A percentile compares a stretch with the other conserved stretches of the same genome.
Conservation (phyloP, 2,797 vertebrate genomes). For the Pseudomugil tenellus region DNA sequence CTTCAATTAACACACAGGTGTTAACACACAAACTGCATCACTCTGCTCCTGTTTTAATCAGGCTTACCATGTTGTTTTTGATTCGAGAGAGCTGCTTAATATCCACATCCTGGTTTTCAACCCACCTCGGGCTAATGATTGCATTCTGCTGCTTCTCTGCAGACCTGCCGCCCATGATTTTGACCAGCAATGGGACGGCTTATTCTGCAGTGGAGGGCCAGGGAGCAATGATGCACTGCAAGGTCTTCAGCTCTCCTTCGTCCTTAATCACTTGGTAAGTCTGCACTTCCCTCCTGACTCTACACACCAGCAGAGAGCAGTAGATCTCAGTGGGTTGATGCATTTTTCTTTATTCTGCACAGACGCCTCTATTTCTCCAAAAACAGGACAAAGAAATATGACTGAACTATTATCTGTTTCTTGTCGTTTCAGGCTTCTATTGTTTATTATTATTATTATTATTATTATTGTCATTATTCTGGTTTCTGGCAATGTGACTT, state of each 20-base stretch:
- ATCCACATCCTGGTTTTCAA: not conserved
- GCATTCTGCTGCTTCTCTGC: slow-evolving; percentile 38
- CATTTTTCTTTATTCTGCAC: not conserved
- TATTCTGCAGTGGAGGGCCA: slow-evolving; percentile 88
- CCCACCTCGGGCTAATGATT: slow-evolving; percentile 10
- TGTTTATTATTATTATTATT: too few species aligned
- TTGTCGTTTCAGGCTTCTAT: too few species aligned
- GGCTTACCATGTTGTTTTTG: not conserved
- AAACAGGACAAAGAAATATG: not conserved
- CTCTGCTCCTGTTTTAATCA: slow-evolving; percentile 1
- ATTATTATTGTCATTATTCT: too few species aligned
- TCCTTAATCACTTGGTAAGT: slow-evolving; percentile 88
- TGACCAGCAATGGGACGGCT: slow-evolving; percentile 85
- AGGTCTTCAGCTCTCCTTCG: slow-evolving; percentile 90
- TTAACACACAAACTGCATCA: not conserved
- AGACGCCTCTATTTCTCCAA: not conserved
- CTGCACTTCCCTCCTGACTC: not conserved
- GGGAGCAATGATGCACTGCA: slow-evolving; percentile 86
- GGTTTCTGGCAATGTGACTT: slow-evolving; percentile 4
- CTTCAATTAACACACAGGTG: slow-evolving; percentile 20
- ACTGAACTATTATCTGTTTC: slow-evolving; percentile 19
- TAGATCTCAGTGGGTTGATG: slow-evolving; percentile 54
- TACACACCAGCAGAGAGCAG: slow-evolving; percentile 76
- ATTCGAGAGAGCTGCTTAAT: not conserved
- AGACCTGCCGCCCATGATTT: slow-evolving; percentile 91